Base-by-base conservation (phyloP, 1,140 invertebrate genomes). In the Saccostrea echinata region DNA sequence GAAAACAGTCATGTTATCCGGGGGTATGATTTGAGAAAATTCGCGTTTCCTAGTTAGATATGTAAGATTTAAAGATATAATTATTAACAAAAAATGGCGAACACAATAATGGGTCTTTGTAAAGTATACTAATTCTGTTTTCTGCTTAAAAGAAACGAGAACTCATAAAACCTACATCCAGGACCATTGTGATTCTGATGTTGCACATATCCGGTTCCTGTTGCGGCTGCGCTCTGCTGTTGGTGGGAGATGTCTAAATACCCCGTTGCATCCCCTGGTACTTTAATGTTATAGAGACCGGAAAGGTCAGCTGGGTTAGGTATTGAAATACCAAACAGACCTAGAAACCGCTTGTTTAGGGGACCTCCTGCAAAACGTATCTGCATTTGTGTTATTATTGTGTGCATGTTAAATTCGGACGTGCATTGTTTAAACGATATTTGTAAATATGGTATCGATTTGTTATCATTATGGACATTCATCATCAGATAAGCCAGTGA, bases 141-240 rank as follows among this genome's bases (percentile, higher is more conserved):
- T n/a, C n/a, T n/a, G n/a, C n/a, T n/a, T n/a, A n/a, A n/a, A n/a
- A n/a, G n/a, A n/a, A n/a, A n/a, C n/a, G n/a, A n/a, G n/a, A n/a
- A n/a, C n/a, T n/a, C n/a, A n/a, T n/a, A n/a, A 76, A 8, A 1
- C 68, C 13, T 76, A 76, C 68, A 76, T 76, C 68, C 68, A 0
- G 68, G 68, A 30, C 68, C 68, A 9, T 76, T 76, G 11, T 76
- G 68, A 13, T 27, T 27, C 27, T 76, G 68, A 18, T 76, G 68
- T 76, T 76, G 68, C 0, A 76, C 68, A 76, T 76, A 76, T 76
- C 68, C 68, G 27, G 27, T 76, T 76, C 68, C 68, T 12, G 68
- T 76, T 30, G 68, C 68, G 0, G 27, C 24, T 6, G 68, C 68
- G 24, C 68, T 76, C 2, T 76, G 27, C 27, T 76, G 68, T 33